Evolutionary conservation across 35 echinoderm and acorn worm genomes (phyloP), one percentile per base, ranked within the genome.

Genomic region (Nesometra sesokonis): DNA sequence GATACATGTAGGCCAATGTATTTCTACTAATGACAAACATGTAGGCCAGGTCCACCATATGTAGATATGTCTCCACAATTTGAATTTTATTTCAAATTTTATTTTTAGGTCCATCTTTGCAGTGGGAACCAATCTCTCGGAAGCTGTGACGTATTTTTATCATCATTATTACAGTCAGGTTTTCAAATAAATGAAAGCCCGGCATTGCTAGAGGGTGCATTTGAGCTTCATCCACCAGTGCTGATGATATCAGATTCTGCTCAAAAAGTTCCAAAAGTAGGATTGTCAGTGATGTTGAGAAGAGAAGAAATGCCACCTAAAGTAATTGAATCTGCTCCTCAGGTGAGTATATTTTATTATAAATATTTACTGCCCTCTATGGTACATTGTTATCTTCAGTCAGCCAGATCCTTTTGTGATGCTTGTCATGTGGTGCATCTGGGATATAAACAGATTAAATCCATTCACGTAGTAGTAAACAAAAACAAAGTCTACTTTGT

Each of bases 71-170:
- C n/a, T n/a, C n/a, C n/a, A n/a, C n/a, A n/a, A n/a, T n/a, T n/a
- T n/a, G n/a, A n/a, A n/a, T n/a, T n/a, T n/a, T n/a, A n/a, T 43
- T 43, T 43, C 38, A 67, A 67, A 67, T 67, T 67, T 67, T 19
- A 5, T 67, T 67, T 29, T 47, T 40, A 99, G 96, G 57, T 99
- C 67, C 90, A 99, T 34, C 86, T 99, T 9, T 99, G 92, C 85
- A 90, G 93, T 83, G 96, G 96, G 79, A 93, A 99, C 17, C 85
- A 94, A 33, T 89, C 90, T 15, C 90, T 99, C 3, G 96, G 96
- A 17, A 46, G 31, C 43, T 9, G 34, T 39, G 34, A 83, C 23
- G 38, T 83, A 23, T n/a, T 35, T 11, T 38, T 83, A 30, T 19
- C 81, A 37, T 11, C 34, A 0, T 29, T 83, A 39, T 39, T 83